Conservation (phyloP, 2,888 invertebrate species). For the Labia minor region DNA sequence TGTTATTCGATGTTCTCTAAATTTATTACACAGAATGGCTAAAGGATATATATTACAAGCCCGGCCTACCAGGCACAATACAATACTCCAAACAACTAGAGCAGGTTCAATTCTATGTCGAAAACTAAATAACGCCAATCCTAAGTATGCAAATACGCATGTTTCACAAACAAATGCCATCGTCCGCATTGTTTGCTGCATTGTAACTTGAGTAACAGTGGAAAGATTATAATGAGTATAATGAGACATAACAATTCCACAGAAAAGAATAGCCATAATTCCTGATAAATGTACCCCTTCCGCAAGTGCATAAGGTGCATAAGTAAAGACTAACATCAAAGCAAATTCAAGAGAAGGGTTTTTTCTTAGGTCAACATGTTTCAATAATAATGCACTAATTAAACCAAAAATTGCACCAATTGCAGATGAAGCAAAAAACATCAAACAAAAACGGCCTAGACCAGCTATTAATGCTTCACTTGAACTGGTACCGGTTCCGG, state of each 20-base stretch:
- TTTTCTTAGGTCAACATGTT: slow-evolving; percentile 90
- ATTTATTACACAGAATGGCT: slow-evolving; percentile 85
- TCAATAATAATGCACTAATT: slow-evolving; percentile 80
- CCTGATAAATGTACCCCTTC: slow-evolving; percentile 93
- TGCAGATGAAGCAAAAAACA: slow-evolving; percentile 97
- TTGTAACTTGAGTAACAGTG: slow-evolving; percentile 96
- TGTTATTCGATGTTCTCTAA: slow-evolving; percentile 94
- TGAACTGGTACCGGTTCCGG: slow-evolving; percentile 51
- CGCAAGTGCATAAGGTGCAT: slow-evolving; percentile 94
- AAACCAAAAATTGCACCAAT: slow-evolving; percentile 93
- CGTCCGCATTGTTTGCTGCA: slow-evolving; percentile 97
- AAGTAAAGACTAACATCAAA: slow-evolving; percentile 94
- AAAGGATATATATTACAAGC: slow-evolving; percentile 96
- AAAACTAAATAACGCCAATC: slow-evolving; percentile 88
- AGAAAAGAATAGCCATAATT: slow-evolving; percentile 98
- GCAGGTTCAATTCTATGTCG: slow-evolving; percentile 85
- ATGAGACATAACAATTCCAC: slow-evolving; percentile 99
- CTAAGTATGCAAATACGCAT: slow-evolving; percentile 96
- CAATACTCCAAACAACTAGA: slow-evolving; percentile 87
- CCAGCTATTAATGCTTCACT: slow-evolving; percentile 80
- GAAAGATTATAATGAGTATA: slow-evolving; percentile 98
- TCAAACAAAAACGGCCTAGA: slow-evolving; percentile 80
- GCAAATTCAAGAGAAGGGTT: slow-evolving; percentile 96
- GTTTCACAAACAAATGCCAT: slow-evolving; percentile 97
- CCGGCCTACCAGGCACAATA: slow-evolving; percentile 81